These are phyloP conservation scores for Hirtodrosophila alboralis DNA, from an alignment of 2,888 invertebrate species.

Conservation along the genomic window DNA sequence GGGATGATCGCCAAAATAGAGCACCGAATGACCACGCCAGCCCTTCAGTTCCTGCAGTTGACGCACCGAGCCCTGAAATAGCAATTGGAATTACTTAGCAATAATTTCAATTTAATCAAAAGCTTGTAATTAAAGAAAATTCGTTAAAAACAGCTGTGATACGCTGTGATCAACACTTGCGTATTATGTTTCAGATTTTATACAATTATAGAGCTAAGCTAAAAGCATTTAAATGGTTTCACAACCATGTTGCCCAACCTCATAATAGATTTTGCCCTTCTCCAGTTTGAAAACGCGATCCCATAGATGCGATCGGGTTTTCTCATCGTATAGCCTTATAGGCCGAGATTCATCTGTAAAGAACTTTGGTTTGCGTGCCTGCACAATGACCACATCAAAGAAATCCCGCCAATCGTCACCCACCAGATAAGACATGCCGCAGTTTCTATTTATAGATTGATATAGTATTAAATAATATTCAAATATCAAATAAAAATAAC, in stretches of 20 bases:
- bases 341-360: conserved; percentile 97
- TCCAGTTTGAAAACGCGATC: conserved; percentile 94
- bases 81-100: no score
- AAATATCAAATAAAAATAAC: conserved; percentile 64
- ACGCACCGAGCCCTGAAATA: conserved; percentile 97
- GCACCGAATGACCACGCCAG: conserved; percentile 95
- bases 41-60: conserved; percentile 96
- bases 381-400: conserved; percentile 97
- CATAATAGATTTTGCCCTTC: conserved; percentile 95
- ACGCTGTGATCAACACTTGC: neutral
- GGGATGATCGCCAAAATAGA: conserved; percentile 99
- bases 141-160: neutral
- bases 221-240: no score
- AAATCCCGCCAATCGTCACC: conserved; percentile 94
- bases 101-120: no score
- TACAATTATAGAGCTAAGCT: no score
- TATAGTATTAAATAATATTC: no score
- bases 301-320: conserved; percentile 93
- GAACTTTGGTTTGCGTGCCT: conserved; percentile 97
- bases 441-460: conserved; percentile 87
- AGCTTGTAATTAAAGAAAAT: no score
- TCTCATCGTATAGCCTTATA: conserved; percentile 93
- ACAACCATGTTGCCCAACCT: conserved; percentile 86
- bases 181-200: neutral
- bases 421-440: conserved; percentile 95